These are phyloP conservation scores for Lepidocyrtinus sp. DNA, from an alignment of 2,888 invertebrate genomes.

Conservation along the genomic window DNA sequence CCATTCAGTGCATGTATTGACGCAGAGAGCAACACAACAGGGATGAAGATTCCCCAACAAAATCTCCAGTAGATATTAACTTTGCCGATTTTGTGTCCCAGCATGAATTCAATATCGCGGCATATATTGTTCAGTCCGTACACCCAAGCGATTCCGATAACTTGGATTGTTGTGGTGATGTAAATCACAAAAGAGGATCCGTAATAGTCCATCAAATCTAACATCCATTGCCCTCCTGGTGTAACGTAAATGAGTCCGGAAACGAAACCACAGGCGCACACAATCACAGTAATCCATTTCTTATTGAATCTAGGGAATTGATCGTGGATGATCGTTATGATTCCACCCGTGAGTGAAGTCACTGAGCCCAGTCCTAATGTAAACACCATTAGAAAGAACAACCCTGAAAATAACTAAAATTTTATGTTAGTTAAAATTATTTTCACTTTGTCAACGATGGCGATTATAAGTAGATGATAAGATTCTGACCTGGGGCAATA, in stretches of 20 bases:
- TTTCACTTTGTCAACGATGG: too few relatives aligned
- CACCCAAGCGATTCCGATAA: slow-evolving; percentile 76
- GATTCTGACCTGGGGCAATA: too few relatives aligned
- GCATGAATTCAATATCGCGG: slow-evolving; percentile 86
- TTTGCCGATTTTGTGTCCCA: background rate
- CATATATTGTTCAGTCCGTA: slow-evolving; percentile 80
- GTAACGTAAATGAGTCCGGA: slow-evolving; percentile 79
- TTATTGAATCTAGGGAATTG: slow-evolving; percentile 78
- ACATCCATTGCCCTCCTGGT: slow-evolving; percentile 77
- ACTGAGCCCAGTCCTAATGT: slow-evolving; percentile 85
- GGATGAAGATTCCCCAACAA: background rate
- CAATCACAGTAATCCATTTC: slow-evolving; percentile 77
- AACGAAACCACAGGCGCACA: slow-evolving; percentile 78
- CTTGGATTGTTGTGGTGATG: slow-evolving; percentile 77
- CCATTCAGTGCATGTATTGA: slow-evolving; percentile 17
- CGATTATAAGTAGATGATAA: too few relatives aligned
- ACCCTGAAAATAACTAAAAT: slow-evolving; percentile 80
- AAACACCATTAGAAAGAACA: slow-evolving; percentile 85
- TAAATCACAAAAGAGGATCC: slow-evolving; percentile 78
- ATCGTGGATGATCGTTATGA: slow-evolving; percentile 81
- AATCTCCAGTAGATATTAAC: background rate
- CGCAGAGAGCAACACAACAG: slow-evolving; percentile 3
- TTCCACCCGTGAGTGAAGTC: slow-evolving; percentile 80
- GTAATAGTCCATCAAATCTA: slow-evolving; percentile 77
- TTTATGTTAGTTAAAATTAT: background rate